A percentile compares a stretch with the other conserved stretches of the same genome.
phyloP scores from a whole-genome alignment of 2,113 vertebrate genomes.

The Manacus vitellinus region DNA sequence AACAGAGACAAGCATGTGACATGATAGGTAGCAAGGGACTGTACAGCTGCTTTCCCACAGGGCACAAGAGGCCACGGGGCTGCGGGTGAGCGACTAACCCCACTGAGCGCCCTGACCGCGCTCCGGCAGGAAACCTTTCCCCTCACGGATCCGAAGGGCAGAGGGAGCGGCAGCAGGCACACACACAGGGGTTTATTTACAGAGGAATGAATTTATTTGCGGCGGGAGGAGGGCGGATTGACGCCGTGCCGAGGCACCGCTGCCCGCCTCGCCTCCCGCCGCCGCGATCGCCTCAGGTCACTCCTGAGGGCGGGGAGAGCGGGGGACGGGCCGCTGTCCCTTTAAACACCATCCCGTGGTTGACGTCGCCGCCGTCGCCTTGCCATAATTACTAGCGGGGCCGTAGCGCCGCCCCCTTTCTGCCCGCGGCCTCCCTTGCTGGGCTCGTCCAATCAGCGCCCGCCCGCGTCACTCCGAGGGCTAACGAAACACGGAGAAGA shows the following conservation, averaged over 20 bases:
- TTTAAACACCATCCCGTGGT: conserved; percentile 30
- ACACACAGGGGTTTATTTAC: background rate
- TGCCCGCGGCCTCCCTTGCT: background rate
- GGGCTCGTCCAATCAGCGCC: conserved; percentile 52
- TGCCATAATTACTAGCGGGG: background rate
- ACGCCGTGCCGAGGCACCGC: background rate
- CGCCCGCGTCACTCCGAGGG: conserved; percentile 55
- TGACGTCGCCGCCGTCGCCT: conserved; percentile 57
- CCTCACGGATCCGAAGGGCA: background rate
- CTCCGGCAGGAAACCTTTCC: background rate
- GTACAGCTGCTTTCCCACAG: background rate
- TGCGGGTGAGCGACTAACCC: background rate
- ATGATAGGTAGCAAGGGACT: fast-evolving
- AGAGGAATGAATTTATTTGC: background rate
- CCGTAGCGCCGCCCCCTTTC: background rate
- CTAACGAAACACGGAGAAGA: conserved; percentile 50
- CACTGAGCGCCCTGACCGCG: background rate
- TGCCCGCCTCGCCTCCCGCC: background rate
- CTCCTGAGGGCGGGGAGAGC: fast-evolving
- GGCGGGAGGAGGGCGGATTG: no score
- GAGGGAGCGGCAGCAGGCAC: background rate
- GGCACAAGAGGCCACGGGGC: background rate
- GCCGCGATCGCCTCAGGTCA: background rate
- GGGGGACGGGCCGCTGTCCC: background rate
- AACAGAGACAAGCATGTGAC: background rate